Conservation (phyloP, 2,888 invertebrate species). For the Ischnus inquisitorius region DNA sequence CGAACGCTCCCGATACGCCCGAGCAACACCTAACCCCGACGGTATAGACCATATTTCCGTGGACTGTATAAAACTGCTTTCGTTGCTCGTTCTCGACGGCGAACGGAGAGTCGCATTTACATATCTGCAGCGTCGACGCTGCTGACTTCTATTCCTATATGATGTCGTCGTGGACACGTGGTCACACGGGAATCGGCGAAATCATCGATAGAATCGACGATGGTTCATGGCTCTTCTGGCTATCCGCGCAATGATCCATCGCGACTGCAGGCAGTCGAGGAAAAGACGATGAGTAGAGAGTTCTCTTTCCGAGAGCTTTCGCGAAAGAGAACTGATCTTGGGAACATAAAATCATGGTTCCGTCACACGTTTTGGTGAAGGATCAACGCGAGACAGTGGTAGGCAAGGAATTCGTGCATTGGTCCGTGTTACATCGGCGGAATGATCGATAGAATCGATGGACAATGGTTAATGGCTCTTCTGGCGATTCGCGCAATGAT, state of each 20-base stretch:
- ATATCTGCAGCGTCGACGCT: constrained; percentile 60
- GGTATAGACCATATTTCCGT: no score
- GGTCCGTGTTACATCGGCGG: no score
- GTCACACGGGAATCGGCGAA: background rate
- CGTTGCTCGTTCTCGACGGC: constrained; percentile 46
- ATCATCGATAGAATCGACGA: constrained; percentile 54
- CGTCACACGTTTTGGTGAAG: no score
- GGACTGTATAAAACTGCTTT: constrained; percentile 52
- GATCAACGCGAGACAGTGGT: no score
- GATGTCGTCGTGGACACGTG: background rate
- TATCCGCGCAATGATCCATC: no score
- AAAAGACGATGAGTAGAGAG: no score
- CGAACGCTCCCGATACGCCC: constrained; percentile 40
- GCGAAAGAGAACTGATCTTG: no score
- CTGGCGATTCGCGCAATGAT: no score
- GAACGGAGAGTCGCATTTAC: constrained; percentile 51
- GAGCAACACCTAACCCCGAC: constrained; percentile 42
- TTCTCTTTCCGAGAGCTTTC: no score
- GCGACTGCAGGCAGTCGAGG: no score
- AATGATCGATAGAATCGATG: constrained; percentile 50
- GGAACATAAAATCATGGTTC: no score
- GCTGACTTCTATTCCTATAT: constrained; percentile 50
- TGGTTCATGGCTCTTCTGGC: background rate
- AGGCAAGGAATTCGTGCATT: no score
- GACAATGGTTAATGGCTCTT: constrained; percentile 25